Conservation (phyloP, 2,888 invertebrate species). For the Cheilosia vulpina region DNA sequence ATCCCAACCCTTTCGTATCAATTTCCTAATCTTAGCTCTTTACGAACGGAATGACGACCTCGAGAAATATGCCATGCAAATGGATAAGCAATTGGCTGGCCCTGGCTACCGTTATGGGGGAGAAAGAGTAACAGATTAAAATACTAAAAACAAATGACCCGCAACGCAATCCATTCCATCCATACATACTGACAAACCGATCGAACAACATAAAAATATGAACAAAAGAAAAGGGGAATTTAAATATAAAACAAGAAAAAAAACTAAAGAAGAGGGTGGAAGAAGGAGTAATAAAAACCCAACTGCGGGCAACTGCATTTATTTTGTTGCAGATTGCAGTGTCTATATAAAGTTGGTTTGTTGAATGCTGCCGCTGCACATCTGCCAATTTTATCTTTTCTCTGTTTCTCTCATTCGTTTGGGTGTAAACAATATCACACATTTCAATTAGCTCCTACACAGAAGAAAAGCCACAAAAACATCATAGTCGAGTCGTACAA, state of each 20-base stretch:
- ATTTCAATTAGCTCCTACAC: conserved; percentile 66
- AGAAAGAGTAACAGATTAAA: conserved; percentile 40
- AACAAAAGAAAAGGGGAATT: conserved; percentile 59
- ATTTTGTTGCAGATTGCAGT: neutral
- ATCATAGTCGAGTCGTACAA: conserved; percentile 17
- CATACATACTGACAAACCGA: neutral
- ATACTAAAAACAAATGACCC: conserved; percentile 31
- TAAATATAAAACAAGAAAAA: conserved; percentile 16
- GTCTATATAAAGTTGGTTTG: neutral
- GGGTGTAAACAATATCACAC: conserved; percentile 49
- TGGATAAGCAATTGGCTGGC: conserved; percentile 5
- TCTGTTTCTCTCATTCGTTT: conserved; percentile 14
- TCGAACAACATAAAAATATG: neutral
- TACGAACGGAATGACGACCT: conserved; percentile 41
- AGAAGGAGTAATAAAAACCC: conserved; percentile 44
- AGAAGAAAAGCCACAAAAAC: conserved; percentile 18
- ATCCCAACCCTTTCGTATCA: conserved; percentile 6
- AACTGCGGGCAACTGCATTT: conserved; percentile 47
- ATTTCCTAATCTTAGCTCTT: neutral
- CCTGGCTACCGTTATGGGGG: conserved; percentile 1
- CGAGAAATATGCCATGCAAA: conserved; percentile 64
- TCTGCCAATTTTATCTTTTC: conserved; percentile 59
- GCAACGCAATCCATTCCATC: conserved; percentile 38
- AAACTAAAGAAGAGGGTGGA: conserved; percentile 57
- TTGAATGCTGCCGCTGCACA: conserved; percentile 43